Base-by-base conservation (phyloP, 2,113 vertebrate species). In the Ibidorhyncha struthersii region DNA sequence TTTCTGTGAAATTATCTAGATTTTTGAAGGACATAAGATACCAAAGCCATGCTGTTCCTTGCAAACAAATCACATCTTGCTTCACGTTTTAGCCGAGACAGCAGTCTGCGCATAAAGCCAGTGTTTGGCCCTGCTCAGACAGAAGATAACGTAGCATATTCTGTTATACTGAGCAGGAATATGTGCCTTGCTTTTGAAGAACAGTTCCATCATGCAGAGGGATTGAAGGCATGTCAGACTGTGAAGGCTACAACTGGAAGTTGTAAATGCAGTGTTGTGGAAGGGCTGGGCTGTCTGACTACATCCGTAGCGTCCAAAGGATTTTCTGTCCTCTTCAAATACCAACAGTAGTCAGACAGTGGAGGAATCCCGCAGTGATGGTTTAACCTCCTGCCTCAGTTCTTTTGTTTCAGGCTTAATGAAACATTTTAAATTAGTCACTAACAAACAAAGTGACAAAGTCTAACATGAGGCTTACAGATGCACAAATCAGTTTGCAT, bases 381-480 rank as follows among this genome's bases (percentile, higher is more conserved):
- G 45, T 96, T 93, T 86, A 72, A 86, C 70, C 76, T 96, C 21
- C 89, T 93, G 91, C 74, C 25, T 88, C 41, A 79, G 17, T 80
- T 93, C 50, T 73, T 85, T 73, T 96, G 41, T 96, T 92, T 66
- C 55, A 70, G 49, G 43, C 67, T 89, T 88, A 91, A 92, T 92
- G 53, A 90, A 95, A 92, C 45, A 69, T 78, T 95, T 95, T 53
- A 59, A 92, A 88, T 90, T 76, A 83, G 49, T 95, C 82, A 58
- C 32, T 95, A 88, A 90, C 69, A 94, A 50, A 49, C 1, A 5
- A 82, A 94, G 81, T 95, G 82, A 86, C 61, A 94, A 94, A 93
- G 92, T 93, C 2, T 14, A 96, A 82, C 67, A 22, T 36, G 56
- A 94, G 29, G 49, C 52, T 94, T 90, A 70, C 21, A 79, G 80